phyloP scores from a whole-genome alignment of 2,888 invertebrate species.

The Lasioglossum lativentre region DNA sequence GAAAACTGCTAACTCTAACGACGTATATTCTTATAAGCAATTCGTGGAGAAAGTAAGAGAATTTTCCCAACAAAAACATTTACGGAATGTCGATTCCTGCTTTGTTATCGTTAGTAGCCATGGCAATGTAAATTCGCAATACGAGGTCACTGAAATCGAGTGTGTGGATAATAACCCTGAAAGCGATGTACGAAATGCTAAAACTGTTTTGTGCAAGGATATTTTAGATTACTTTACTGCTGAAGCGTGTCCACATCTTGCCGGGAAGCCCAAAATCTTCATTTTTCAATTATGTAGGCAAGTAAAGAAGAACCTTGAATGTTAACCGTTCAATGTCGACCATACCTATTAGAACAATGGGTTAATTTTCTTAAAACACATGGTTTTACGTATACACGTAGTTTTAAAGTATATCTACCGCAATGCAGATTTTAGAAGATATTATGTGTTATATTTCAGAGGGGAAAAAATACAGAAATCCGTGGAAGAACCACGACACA shows the following conservation, averaged over 20 bases:
- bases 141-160: slow-evolving; percentile 72
- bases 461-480: slow-evolving; percentile 68
- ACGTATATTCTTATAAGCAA: slow-evolving; percentile 67
- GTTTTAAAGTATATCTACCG: no score
- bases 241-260: slow-evolving; percentile 84
- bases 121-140: slow-evolving; percentile 70
- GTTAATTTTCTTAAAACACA: no score
- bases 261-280: slow-evolving; percentile 87
- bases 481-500: slow-evolving; percentile 58
- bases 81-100: slow-evolving; percentile 78
- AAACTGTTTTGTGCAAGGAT: slow-evolving; percentile 73
- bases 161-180: slow-evolving; percentile 70
- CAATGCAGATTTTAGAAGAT: background rate
- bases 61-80: slow-evolving; percentile 73
- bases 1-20: background rate
- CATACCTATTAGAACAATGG: no score
- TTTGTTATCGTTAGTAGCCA: slow-evolving; percentile 81
- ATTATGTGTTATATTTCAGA: slow-evolving; percentile 52
- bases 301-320: slow-evolving; percentile 8
- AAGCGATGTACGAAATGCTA: slow-evolving; percentile 29
- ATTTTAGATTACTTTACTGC: slow-evolving; percentile 84
- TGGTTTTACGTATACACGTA: no score
- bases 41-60: slow-evolving; percentile 69
- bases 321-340: no score
- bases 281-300: slow-evolving; percentile 87